Base-by-base conservation (phyloP, 2,888 invertebrate genomes). In the Drosophila dives region DNA sequence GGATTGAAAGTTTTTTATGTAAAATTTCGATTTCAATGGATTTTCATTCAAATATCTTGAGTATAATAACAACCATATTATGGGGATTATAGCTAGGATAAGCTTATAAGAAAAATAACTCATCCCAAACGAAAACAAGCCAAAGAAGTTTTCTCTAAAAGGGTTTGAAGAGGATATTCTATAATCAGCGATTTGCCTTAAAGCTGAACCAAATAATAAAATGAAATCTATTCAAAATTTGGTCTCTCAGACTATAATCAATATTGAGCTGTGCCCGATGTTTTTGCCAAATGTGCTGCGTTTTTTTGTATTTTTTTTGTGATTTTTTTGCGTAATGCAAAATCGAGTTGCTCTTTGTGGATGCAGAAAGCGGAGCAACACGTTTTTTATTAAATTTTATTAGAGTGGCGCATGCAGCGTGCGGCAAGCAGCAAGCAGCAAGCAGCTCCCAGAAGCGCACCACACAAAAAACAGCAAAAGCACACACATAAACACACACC, bases 321-420 rank as follows among this genome's bases (percentile, higher is more conserved):
- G 1, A 5, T 48, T 58, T 55, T 38, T 26, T 55, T 38, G 26
- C 45, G 51, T 36, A 56, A 71, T 71, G 62, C 62, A 66, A 77
- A 38, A 60, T 50, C 56, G 32, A 48, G 48, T n/a, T n/a, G 54
- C 36, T 33, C 69, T 66, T 81, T 81, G 85, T 75, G 71, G 70
- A 75, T 77, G 85, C 88, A 81, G 89, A 80, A 89, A 81, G 83
- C 74, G 80, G 71, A 61, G 88, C 73, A 89, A 89, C 85, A 86
- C 85, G 85, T 86, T 86, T 86, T 86, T 86, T 86, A 86, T 86
- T 89, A 89, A 86, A 86, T 86, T 86, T 86, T 86, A 89, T 86
- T 86, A 88, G 90, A 85, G 90, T 83, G 74, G 78, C 56, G 83
- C 90, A 89, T 87, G 88, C 81, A 83, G 53, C 45, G 20, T 23